Base-by-base conservation (phyloP, 2,888 invertebrate species). In the Amphipyra tragopoginis region DNA sequence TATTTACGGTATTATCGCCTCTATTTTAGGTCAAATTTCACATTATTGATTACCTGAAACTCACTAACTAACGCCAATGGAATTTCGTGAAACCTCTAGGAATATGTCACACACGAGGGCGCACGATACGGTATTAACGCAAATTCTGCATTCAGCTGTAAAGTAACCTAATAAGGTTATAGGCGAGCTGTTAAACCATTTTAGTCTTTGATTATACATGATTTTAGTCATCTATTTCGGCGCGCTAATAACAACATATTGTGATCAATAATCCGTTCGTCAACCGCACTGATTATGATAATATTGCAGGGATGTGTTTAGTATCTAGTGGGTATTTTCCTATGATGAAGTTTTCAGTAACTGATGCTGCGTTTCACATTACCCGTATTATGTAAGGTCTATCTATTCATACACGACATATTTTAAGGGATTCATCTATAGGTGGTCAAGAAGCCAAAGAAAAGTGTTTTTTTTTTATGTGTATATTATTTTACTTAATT, bases 81-180 rank as follows among this genome's bases (percentile, higher is more conserved):
- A 36, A 53, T 68, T 68, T 74, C 57, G 33, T 68, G 58, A 43
- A 63, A 53, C 15, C 47, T 53, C 43, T 38, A 47, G 15, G 43
- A 38, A 53, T 59, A 54, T 70, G 43, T 52, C 53, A 69, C 53
- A 56, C 38, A 49, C 38, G 43, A 70, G 36, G 59, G 53, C n/a
- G 21, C 45, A 45, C 40, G 45, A 13, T 33, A 29, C 21, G 15
- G 38, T 39, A 39, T 70, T 64, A 48, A 49, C 38, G 39, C 59
- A 43, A 60, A 45, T 44, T 64, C 48, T 59, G 55, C 53, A 52
- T 60, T 64, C 53, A 50, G 36, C 34, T 57, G 49, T 63, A 33
- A 43, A 43, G 21, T 66, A 42, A 43, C 58, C 63, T 51, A 74
- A 29, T 29, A 7, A 29, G 29, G 29, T 68, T 73, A 52, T 44